Percentiles rank a stretch among this genome's conserved stretches.
These are phyloP conservation scores for Rattus norvegicus DNA, from an alignment of 2,113 vertebrate genomes.

Conservation along the genomic window DNA sequence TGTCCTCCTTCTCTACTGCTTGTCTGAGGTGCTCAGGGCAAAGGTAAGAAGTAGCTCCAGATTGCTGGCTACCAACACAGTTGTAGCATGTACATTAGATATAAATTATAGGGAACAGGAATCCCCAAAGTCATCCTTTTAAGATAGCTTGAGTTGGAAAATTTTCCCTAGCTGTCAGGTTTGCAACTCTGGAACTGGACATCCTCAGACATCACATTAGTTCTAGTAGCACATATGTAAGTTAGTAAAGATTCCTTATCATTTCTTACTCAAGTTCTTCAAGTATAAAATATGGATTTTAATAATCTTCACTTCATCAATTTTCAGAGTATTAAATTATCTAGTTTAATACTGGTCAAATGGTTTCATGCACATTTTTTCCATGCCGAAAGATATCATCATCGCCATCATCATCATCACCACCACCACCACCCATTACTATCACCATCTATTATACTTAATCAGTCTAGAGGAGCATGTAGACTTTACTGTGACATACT, in stretches of 20 bases:
- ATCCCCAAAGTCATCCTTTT: background rate
- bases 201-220: background rate
- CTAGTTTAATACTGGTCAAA: background rate
- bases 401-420: too few species aligned
- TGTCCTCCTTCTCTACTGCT: background rate
- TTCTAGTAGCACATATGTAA: background rate
- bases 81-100: too few species aligned
- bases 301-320: background rate
- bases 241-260: background rate
- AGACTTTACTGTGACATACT: too few species aligned
- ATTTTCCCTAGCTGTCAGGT: background rate
- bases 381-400: background rate
- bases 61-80: background rate
- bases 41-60: constrained; percentile 35
- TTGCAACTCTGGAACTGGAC: background rate
- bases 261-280: background rate
- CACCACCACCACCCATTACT: too few species aligned
- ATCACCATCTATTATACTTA: background rate
- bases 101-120: background rate
- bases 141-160: background rate
- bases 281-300: background rate
- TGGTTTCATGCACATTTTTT: background rate
- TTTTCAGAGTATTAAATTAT: background rate
- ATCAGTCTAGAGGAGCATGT: background rate
- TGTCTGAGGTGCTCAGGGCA: background rate